phyloP scores from a whole-genome alignment of 1,140 invertebrate species.

The Temnothorax longispinosus region DNA sequence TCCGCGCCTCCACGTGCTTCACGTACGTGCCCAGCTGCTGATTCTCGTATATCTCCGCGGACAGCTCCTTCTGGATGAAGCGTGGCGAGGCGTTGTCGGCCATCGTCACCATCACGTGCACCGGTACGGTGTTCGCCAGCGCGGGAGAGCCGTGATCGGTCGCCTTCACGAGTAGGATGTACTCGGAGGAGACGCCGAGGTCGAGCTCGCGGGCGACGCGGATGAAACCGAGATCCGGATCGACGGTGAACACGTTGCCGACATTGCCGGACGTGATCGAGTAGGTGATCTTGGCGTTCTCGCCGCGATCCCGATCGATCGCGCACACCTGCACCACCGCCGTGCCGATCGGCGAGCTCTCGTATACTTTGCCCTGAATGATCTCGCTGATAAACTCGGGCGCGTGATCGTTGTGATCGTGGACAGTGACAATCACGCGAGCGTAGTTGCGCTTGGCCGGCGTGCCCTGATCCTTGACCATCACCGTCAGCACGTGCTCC shows the following conservation, averaged over 20 bases:
- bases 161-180: constrained; percentile 93
- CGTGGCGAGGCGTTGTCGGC: constrained; percentile 95
- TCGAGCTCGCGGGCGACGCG: constrained; percentile 91
- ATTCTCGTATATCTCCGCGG: constrained; percentile 94
- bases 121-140: constrained; percentile 91
- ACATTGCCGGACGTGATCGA: constrained; percentile 94
- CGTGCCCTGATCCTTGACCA: constrained; percentile 95
- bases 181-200: constrained; percentile 90
- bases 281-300: constrained; percentile 93
- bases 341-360: constrained; percentile 91
- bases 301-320: constrained; percentile 92
- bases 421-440: constrained; percentile 92
- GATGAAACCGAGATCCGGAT: constrained; percentile 92
- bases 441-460: constrained; percentile 94
- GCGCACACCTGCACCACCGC: constrained; percentile 91
- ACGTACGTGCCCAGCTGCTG: constrained; percentile 92
- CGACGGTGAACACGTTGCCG: constrained; percentile 93
- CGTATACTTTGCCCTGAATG: constrained; percentile 91
- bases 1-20: constrained; percentile 91
- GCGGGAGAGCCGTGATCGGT: constrained; percentile 92
- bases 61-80: constrained; percentile 89
- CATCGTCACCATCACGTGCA: constrained; percentile 95
- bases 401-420: constrained; percentile 96
- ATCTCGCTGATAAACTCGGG: constrained; percentile 93
- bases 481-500: constrained; percentile 94